A percentile compares a stretch with the other conserved stretches of the same genome.
These are phyloP conservation scores for Pelecanus crispus DNA, from an alignment of 2,113 vertebrate genomes.

Conservation along the genomic window DNA sequence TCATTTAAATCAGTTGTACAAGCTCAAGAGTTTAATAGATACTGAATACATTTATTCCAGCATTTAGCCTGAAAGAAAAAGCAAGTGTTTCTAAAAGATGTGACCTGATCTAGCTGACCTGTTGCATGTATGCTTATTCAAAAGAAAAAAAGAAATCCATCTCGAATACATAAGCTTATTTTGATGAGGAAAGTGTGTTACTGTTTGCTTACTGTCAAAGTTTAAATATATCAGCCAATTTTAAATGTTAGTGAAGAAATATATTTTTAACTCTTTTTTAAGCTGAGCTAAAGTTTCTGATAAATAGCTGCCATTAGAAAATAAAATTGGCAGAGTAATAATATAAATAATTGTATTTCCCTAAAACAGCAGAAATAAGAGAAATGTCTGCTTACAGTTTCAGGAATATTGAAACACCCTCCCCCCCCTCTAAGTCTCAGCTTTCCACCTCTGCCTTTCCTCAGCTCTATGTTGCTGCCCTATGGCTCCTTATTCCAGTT, in stretches of 20 bases:
- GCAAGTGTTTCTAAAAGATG: background rate
- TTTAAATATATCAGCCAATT: background rate
- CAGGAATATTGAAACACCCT: background rate
- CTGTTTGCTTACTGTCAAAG: background rate
- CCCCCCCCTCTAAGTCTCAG: accelerated
- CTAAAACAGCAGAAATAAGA: background rate
- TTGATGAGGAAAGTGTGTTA: background rate
- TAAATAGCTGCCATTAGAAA: background rate
- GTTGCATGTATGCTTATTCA: accelerated
- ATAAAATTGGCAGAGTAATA: background rate
- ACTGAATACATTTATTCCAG: background rate
- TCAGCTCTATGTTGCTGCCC: background rate
- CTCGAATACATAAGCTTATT: background rate
- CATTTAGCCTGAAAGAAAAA: background rate
- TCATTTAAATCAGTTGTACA: background rate
- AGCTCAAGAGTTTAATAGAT: background rate
- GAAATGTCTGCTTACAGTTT: background rate
- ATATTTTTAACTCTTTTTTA: background rate
- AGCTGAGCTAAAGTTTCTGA: background rate
- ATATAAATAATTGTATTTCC: background rate
- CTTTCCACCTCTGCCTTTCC: background rate
- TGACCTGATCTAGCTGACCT: background rate
- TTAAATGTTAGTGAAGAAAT: background rate
- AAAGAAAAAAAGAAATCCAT: background rate
- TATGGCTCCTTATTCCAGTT: background rate